Base-by-base conservation (phyloP, 37 sponge, comb jelly and placozoan species). In the Crambe crambe region DNA sequence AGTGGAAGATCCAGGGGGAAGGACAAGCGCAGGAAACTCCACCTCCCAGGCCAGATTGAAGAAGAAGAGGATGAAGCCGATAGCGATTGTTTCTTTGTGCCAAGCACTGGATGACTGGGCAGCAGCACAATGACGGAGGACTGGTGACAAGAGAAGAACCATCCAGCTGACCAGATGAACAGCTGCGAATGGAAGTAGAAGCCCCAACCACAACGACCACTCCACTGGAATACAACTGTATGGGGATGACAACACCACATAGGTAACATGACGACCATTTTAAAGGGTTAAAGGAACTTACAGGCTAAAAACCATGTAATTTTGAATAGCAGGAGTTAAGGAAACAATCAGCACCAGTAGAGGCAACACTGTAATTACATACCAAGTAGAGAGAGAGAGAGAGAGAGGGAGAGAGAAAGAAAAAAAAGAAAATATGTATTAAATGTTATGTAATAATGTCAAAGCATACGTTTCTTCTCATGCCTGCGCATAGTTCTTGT, bases 341-440 rank as follows among this genome's bases (percentile, higher is more conserved):
- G 80, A 43, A 2, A 68, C 30, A 29, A 9, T 25, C 70, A 80
- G 40, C 5, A 80, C 54, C 58, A 80, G 0, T 9, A 68, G 39
- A n/a, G 80, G 70, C 1, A 80, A 2, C 18, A n/a, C 80, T 80
- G n/a, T 34, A 58, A 31, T 56, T 8, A 68, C 65, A 38, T 35
- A 3, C 9, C n/a, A n/a, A n/a, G n/a, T n/a, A n/a, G n/a, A n/a
- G n/a, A n/a, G n/a, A n/a, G n/a, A n/a, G n/a, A n/a, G n/a, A n/a
- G n/a, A n/a, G n/a, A n/a, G n/a, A n/a, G n/a, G n/a, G n/a, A n/a
- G n/a, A n/a, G n/a, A n/a, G n/a, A n/a, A n/a, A n/a, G 31, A 38
- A 25, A 40, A 25, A n/a, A 22, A 58, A 9, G 54, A 75, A 75
- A 57, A 58, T 58, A 31, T 56, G 3, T 58, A 58, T 22, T 34